Evolutionary conservation across 2,888 invertebrate genomes (phyloP).

Genomic region (Epinotia brunnichana): DNA sequence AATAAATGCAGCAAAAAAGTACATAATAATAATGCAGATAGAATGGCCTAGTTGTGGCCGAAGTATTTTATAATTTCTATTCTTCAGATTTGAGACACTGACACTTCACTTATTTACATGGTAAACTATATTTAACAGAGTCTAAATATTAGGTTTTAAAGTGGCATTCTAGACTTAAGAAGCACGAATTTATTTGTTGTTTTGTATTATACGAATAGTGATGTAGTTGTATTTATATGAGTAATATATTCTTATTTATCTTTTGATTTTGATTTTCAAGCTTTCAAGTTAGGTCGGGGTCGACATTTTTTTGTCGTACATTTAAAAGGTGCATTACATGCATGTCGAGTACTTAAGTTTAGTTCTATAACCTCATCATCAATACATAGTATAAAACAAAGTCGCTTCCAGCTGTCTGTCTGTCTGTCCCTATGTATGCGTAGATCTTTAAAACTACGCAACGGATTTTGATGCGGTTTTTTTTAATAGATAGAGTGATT

Average conservation of each 20-base stretch:
- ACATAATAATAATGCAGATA: conserved; percentile 14
- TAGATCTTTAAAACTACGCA: too few relatives aligned
- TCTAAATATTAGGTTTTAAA: conserved; percentile 62
- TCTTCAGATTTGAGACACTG: conserved; percentile 24
- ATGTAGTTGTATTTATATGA: conserved; percentile 70
- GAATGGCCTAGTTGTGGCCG: conserved; percentile 13
- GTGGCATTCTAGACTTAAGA: conserved; percentile 77
- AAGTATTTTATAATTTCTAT: conserved; percentile 20
- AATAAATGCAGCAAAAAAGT: conserved; percentile 11
- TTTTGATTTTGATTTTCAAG: conserved; percentile 40
- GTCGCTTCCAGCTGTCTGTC: too few relatives aligned
- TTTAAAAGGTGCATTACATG: neutral
- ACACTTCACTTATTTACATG: conserved; percentile 46
- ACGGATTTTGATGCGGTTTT: too few relatives aligned
- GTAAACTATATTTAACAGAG: conserved; percentile 56
- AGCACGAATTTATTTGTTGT: conserved; percentile 83
- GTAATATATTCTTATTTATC: conserved; percentile 74
- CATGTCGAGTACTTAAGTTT: too few relatives aligned
- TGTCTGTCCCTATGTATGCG: too few relatives aligned
- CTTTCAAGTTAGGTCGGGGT: conserved; percentile 27
- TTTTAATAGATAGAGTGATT: too few relatives aligned
- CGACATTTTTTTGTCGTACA: neutral
- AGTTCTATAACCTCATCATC: too few relatives aligned
- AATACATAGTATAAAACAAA: too few relatives aligned
- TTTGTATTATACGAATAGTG: conserved; percentile 75